Percentiles rank a stretch among this genome's conserved stretches.
Evolutionary conservation across 53 echinoderm and acorn worm species (phyloP).

Genomic region (Glandiceps talaboti): DNA sequence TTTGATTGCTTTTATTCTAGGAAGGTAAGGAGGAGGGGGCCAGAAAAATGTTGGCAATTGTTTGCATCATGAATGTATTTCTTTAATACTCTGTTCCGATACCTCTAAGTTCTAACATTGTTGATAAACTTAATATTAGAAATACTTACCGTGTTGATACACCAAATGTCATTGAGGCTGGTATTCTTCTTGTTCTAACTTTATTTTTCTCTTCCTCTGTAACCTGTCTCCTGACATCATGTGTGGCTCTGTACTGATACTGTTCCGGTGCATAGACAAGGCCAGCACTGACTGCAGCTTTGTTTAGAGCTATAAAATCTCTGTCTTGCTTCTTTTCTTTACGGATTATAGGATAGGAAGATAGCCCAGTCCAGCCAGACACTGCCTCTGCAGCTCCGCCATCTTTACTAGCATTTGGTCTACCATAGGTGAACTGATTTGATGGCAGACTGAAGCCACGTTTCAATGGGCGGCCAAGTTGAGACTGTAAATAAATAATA

Average conservation of each 20-base stretch:
- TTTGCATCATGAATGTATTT: too few species aligned
- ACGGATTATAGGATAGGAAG: not conserved
- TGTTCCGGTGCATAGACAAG: slow-evolving; percentile 84
- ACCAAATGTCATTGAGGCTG: slow-evolving; percentile 91
- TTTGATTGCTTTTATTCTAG: not conserved
- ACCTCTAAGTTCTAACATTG: too few species aligned
- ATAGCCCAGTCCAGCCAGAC: slow-evolving; percentile 47
- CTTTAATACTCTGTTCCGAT: too few species aligned
- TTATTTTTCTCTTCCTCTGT: slow-evolving; percentile 97
- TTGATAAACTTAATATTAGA: too few species aligned
- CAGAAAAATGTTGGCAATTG: too few species aligned
- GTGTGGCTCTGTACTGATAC: slow-evolving; percentile 94
- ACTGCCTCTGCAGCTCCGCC: slow-evolving; percentile 80
- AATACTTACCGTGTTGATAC: slow-evolving; percentile 85
- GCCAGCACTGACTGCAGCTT: slow-evolving; percentile 75
- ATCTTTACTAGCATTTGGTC: slow-evolving; percentile 76
- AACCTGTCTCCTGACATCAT: slow-evolving; percentile 75
- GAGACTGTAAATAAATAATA: slow-evolving; percentile 41
- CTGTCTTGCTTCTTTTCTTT: slow-evolving; percentile 78
- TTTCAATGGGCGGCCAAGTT: slow-evolving; percentile 72
- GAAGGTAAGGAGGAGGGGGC: too few species aligned
- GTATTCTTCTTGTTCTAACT: slow-evolving; percentile 83
- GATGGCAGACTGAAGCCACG: slow-evolving; percentile 65
- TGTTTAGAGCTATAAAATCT: slow-evolving; percentile 90
- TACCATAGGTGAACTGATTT: slow-evolving; percentile 67